Conservation (phyloP, 2,797 vertebrate genomes). For the Hypotaenidia philippensis region DNA sequence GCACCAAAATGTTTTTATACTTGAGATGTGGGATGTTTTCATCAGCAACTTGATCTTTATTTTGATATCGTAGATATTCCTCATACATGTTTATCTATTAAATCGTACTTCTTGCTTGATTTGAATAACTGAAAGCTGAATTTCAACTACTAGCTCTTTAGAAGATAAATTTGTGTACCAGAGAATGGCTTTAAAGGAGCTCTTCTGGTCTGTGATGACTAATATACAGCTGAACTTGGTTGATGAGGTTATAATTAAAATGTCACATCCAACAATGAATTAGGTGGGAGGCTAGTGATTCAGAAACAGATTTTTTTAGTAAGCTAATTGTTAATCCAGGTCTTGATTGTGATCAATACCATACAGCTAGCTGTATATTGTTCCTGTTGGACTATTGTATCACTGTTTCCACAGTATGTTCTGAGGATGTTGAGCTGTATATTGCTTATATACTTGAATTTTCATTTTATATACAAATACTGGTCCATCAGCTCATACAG, state of each 20-base stretch:
- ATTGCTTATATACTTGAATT: neutral
- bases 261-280: neutral
- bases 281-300: neutral
- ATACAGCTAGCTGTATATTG: neutral
- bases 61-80: neutral
- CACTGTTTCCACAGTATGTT: neutral
- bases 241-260: neutral
- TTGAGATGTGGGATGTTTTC: neutral
- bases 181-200: neutral
- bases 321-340: neutral
- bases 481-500: too few species aligned
- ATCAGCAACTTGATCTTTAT: neutral
- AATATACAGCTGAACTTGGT: neutral
- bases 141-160: neutral
- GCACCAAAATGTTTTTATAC: neutral
- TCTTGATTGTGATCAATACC: neutral
- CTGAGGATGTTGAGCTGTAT: neutral
- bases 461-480: neutral
- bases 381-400: neutral
- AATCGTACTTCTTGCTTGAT: neutral
- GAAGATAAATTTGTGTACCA: neutral
- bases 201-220: neutral
- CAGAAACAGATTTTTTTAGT: neutral
- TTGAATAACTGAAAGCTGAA: neutral
- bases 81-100: neutral